Conservation (phyloP, 2,888 invertebrate species). For the Neoscelio sp. region DNA sequence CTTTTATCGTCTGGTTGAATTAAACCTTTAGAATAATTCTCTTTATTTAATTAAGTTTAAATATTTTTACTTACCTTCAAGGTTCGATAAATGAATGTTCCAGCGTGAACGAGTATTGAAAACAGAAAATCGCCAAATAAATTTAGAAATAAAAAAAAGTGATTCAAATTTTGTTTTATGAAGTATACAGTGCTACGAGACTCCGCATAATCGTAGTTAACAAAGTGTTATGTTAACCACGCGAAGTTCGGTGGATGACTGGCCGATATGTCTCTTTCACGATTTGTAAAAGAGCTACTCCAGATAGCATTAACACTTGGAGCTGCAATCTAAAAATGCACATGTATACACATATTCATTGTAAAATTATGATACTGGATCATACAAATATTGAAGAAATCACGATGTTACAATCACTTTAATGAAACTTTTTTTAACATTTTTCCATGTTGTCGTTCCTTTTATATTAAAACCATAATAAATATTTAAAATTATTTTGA, state of each 20-base stretch:
- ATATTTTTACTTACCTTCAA: too few relatives aligned
- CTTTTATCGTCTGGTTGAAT: too few relatives aligned
- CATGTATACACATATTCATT: constrained; percentile 12
- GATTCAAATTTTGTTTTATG: constrained; percentile 12
- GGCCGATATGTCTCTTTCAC: constrained; percentile 58
- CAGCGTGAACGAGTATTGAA: too few relatives aligned
- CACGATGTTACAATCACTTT: constrained; percentile 19
- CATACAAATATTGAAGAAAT: constrained; percentile 41
- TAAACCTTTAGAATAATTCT: too few relatives aligned
- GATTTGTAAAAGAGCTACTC: constrained; percentile 61
- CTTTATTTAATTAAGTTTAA: too few relatives aligned
- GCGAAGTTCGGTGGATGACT: constrained; percentile 58
- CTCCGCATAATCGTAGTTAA: constrained; percentile 39
- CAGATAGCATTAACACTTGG: constrained; percentile 50
- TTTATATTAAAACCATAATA: too few relatives aligned
- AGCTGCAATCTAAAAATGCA: constrained; percentile 45
- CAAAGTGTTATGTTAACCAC: constrained; percentile 43
- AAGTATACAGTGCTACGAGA: constrained; percentile 17
- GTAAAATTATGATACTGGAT: constrained; percentile 42
- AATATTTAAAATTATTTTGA: too few relatives aligned
- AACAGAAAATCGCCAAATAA: neutral
- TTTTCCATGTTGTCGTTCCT: too few relatives aligned
- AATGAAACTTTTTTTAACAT: neutral
- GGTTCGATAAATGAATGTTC: constrained; percentile 4
- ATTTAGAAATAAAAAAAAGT: neutral